Percentiles rank a stretch among this genome's conserved stretches.
phyloP scores from a whole-genome alignment of 2,113 vertebrate species.

The Lipophrys pholis region DNA sequence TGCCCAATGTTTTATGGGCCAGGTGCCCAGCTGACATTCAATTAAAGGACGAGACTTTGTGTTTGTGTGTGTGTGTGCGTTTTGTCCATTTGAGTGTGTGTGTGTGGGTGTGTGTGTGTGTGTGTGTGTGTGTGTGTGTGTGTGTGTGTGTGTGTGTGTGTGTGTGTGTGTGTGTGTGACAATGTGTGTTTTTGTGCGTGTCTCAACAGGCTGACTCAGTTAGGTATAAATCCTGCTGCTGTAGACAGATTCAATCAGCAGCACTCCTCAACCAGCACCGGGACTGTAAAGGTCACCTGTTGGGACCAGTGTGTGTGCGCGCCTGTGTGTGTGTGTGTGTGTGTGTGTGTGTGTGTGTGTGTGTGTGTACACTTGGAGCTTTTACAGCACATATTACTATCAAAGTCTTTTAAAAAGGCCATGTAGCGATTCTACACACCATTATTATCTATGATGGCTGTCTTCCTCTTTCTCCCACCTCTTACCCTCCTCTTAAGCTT shows the following conservation, averaged over 20 bases:
- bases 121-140: constrained; percentile 30
- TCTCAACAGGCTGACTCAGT: constrained; percentile 72
- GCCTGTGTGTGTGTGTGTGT: constrained; percentile 8
- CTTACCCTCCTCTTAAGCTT: constrained; percentile 11
- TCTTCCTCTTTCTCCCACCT: constrained; percentile 23
- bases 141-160: constrained; percentile 33
- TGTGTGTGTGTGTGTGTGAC: constrained; percentile 8
- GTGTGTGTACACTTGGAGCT: constrained; percentile 24
- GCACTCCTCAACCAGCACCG: constrained; percentile 63
- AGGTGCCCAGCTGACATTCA: constrained; percentile 74
- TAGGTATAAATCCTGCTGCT: constrained; percentile 79
- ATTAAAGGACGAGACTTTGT: constrained; percentile 67
- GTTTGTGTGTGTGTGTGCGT: constrained; percentile 12
- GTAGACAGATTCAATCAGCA: constrained; percentile 83
- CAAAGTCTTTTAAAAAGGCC: constrained; percentile 45
- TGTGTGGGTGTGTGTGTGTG: constrained; percentile 22
- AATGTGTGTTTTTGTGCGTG: constrained; percentile 41
- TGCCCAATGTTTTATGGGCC: constrained; percentile 74
- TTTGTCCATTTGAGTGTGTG: background rate
- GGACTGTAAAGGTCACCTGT: constrained; percentile 77
- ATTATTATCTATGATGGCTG: constrained; percentile 40
- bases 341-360: constrained; percentile 2
- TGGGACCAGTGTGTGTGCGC: constrained; percentile 34
- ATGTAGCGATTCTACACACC: constrained; percentile 21
- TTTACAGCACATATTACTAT: constrained; percentile 33